Base-by-base conservation (phyloP, 2,888 invertebrate genomes). In the Drosophila suboccidentalis region DNA sequence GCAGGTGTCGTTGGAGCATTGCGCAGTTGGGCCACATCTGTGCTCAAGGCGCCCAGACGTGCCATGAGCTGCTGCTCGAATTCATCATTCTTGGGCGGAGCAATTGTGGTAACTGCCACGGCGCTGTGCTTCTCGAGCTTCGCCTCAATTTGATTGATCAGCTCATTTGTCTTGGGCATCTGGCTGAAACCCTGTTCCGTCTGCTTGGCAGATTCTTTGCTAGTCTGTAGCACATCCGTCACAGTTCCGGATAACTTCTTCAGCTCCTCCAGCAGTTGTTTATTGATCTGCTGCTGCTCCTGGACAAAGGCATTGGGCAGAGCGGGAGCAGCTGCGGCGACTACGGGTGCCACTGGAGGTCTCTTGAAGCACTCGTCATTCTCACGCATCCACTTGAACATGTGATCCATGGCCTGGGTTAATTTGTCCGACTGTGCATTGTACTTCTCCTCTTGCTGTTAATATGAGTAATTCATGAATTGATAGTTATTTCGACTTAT, bases 31-130 rank as follows among this genome's bases (percentile, higher is more conserved):
- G 92, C 91, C 44, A 94, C 86, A 71, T 94, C 93, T 11, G 87
- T 90, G 68, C 93, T 92, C 29, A 94, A 90, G 19, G 92, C 91
- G 36, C 92, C 92, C 53, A 94, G 89, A 67, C 92, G 93, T 39
- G 92, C 91, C n/a, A 93, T 80, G 0, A 94, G 91, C 76, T 93
- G 92, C 49, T 91, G 91, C 75, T 93, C 93, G 10, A 94, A 92
- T 46, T 93, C 93, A 13, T 92, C 87, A 39, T 93, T 92, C 62
- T 92, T 92, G 26, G 82, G 74, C 10, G 92, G 91, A 13, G 88
- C 70, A 3, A 78, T 61, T 0, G 91, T 78, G 15, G 90, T 84
- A 1, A 82, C 77, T 3, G 85, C 79, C 2, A 80, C 68, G 43
- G 90, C 76, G 10, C 32, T 60, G 29, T 92, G 66, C 89, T 92